Conservation (phyloP, 2,113 vertebrate species). For the Physeter macrocephalus region DNA sequence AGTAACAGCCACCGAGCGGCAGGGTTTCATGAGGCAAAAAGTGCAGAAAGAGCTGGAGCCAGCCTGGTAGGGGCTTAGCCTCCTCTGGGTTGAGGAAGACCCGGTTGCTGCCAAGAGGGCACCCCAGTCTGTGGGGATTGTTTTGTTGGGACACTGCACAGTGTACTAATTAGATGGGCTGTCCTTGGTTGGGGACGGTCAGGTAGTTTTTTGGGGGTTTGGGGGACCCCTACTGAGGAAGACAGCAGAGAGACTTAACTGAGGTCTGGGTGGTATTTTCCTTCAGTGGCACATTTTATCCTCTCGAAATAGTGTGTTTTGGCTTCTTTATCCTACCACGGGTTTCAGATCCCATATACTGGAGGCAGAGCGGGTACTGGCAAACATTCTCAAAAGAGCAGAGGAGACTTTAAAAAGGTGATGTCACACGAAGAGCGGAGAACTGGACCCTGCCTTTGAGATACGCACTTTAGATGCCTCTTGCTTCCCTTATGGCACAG, state of each 20-base stretch:
- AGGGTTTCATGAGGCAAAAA: not conserved
- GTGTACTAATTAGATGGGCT: not conserved
- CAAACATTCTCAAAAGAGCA: not conserved
- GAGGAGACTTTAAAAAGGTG: not conserved
- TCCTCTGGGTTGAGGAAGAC: not conserved
- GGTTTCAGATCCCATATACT: not conserved
- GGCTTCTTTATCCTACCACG: not conserved
- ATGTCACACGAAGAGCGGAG: not conserved
- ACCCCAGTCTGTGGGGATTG: too few relatives aligned
- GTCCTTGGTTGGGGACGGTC: not conserved
- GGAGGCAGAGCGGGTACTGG: not conserved
- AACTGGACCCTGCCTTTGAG: not conserved
- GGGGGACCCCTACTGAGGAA: not conserved
- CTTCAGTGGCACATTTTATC: not conserved
- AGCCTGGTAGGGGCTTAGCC: not conserved
- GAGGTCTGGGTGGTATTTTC: not conserved
- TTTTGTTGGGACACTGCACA: not conserved
- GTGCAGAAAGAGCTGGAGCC: not conserved
- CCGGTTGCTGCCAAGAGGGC: not conserved
- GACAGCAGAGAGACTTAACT: not conserved
- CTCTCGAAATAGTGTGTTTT: not conserved
- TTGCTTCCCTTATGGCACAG: not conserved
- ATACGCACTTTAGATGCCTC: not conserved
- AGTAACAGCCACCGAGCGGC: not conserved
- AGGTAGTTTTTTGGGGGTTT: not conserved